A percentile compares a stretch with the other conserved stretches of the same genome.
phyloP scores from a whole-genome alignment of 2,888 invertebrate species.

The Hydrotaea diabolus region DNA sequence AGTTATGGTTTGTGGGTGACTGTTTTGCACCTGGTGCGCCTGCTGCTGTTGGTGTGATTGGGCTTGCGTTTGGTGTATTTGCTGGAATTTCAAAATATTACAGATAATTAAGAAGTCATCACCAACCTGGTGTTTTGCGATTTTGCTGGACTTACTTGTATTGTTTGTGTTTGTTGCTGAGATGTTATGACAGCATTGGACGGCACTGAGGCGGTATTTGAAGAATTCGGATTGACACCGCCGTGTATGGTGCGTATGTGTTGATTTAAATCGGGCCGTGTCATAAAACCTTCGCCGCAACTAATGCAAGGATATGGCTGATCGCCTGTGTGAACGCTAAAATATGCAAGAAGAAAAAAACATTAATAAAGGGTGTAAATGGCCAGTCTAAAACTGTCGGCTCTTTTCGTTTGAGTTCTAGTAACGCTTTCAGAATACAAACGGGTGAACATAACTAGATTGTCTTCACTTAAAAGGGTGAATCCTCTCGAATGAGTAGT shows the following conservation, averaged over 20 bases:
- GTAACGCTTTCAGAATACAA: too few species aligned
- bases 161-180: conserved; percentile 76
- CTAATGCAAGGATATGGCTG: conserved; percentile 88
- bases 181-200: conserved; percentile 72
- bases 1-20: conserved; percentile 80
- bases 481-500: too few species aligned
- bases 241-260: conserved; percentile 84
- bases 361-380: too few species aligned
- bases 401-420: too few species aligned
- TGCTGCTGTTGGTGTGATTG: conserved; percentile 74
- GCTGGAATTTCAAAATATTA: conserved; percentile 28
- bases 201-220: conserved; percentile 78
- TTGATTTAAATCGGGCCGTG: conserved; percentile 86
- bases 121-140: background rate
- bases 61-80: conserved; percentile 73
- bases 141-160: conserved; percentile 69
- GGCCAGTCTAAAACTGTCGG: too few species aligned
- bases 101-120: background rate
- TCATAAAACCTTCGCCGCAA: conserved; percentile 89
- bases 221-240: conserved; percentile 80
- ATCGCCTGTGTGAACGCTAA: conserved; percentile 87
- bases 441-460: too few species aligned
- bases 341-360: background rate
- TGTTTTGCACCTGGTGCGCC: conserved; percentile 74
- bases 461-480: too few species aligned